Evolutionary conservation across 2,888 invertebrate genomes (phyloP).

Genomic region (Lathronympha strigana): DNA sequence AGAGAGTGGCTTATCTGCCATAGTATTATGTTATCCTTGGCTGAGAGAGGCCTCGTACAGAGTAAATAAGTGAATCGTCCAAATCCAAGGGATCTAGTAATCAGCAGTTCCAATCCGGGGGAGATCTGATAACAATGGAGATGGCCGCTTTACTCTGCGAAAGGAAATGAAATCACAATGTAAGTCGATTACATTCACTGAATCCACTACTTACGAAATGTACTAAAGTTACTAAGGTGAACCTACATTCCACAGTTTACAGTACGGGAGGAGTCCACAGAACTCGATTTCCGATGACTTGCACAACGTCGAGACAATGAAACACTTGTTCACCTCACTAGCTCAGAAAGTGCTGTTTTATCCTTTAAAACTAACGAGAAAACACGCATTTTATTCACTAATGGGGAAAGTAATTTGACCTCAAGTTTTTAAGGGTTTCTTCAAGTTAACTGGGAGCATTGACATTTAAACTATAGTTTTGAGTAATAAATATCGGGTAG

Average conservation of each 20-base stretch:
- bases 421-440: too few relatives aligned
- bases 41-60: slow-evolving; percentile 17
- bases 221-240: slow-evolving; percentile 4
- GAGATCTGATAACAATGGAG: slow-evolving; percentile 49
- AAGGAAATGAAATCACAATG: slow-evolving; percentile 48
- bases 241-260: background rate
- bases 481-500: too few relatives aligned
- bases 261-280: too few relatives aligned
- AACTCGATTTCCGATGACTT: too few relatives aligned
- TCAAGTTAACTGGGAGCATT: too few relatives aligned
- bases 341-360: too few relatives aligned
- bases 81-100: slow-evolving; percentile 52
- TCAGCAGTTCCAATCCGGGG: slow-evolving; percentile 50
- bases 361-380: too few relatives aligned
- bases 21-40: background rate
- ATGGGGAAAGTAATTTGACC: too few relatives aligned
- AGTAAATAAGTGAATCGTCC: slow-evolving; percentile 50
- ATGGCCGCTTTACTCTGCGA: slow-evolving; percentile 44
- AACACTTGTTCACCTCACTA: too few relatives aligned
- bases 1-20: background rate
- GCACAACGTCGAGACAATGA: too few relatives aligned
- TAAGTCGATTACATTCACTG: slow-evolving; percentile 43
- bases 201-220: slow-evolving; percentile 38
- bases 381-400: too few relatives aligned
- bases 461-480: too few relatives aligned